Evolutionary conservation across 2,888 invertebrate species (phyloP).

Genomic region (Hetaerina titia): DNA sequence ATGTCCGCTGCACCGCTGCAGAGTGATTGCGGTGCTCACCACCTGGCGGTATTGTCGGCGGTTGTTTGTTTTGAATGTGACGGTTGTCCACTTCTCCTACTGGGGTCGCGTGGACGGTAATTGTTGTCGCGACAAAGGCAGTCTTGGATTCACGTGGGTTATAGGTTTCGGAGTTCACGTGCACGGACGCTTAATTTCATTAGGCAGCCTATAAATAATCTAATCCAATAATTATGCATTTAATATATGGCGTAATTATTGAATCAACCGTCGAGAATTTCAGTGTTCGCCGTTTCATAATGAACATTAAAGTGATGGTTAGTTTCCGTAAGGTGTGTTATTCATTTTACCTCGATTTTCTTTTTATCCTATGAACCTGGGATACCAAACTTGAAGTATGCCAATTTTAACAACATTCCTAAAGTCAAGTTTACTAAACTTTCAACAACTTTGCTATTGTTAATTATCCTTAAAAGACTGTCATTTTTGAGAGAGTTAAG

Average conservation of each 20-base stretch:
- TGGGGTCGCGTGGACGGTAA: neutral
- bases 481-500: no score
- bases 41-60: constrained; percentile 53
- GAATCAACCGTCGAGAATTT: neutral
- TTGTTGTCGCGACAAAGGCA: constrained; percentile 17
- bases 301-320: no score
- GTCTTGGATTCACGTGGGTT: neutral
- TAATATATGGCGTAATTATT: neutral
- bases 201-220: neutral
- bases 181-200: neutral
- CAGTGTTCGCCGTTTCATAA: neutral
- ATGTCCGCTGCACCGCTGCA: constrained; percentile 27
- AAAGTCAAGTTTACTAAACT: no score
- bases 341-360: no score
- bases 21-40: constrained; percentile 55
- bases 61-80: constrained; percentile 37
- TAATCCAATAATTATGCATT: neutral
- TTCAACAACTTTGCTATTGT: no score
- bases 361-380: no score
- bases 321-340: no score
- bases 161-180: neutral
- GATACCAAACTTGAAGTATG: no score
- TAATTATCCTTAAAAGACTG: no score
- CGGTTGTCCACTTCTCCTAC: neutral
- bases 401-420: no score